Base-by-base conservation (phyloP, 2,888 invertebrate genomes). In the Alentia gelatinosa region DNA sequence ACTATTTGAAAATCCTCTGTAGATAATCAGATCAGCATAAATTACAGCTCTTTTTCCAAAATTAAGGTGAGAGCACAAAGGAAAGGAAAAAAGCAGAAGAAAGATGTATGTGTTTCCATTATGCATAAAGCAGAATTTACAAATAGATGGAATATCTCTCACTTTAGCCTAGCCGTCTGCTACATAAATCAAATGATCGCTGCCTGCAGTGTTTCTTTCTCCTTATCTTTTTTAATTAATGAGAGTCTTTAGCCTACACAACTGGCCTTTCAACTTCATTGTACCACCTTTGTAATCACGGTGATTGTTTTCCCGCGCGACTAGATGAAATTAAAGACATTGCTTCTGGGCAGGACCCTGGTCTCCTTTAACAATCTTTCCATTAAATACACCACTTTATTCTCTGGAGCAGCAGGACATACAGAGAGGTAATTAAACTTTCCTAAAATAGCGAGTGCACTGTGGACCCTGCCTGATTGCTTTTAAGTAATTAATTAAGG, bases 401-500 rank as follows among this genome's bases (percentile, higher is more conserved):
- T 40, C 39, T 37, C 35, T 39, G 3, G 39, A 35, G 30, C 75
- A 5, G 83, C 7, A 23, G 5, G 23, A 83, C 39, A 83, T 5
- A 68, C n/a, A 68, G 83, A 23, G 33, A 12, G 7, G 86, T 86
- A 86, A 86, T 86, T 86, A 86, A 86, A 47, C 86, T 86, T 86
- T 86, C 86, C 86, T 47, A 86, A n/a, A 86, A 86, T 47, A 86
- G 86, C 47, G 42, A 42, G 3, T 12, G 37, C 39, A 26, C n/a
- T 26, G 1, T 39, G 79, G 79, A 39, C 79, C 30, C 1, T 37
- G 47, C 33, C 83, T 42, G 47, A 86, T 86, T 86, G 47, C 86
- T 47, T 86, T 86, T 33, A 42, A 86, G 86, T 86, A 86, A 42
- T 42, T 47, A 86, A 86, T 86, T 42, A 86, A 86, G 19, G 86